Base-by-base conservation (phyloP, 2,888 invertebrate genomes). In the Acleris cristana region DNA sequence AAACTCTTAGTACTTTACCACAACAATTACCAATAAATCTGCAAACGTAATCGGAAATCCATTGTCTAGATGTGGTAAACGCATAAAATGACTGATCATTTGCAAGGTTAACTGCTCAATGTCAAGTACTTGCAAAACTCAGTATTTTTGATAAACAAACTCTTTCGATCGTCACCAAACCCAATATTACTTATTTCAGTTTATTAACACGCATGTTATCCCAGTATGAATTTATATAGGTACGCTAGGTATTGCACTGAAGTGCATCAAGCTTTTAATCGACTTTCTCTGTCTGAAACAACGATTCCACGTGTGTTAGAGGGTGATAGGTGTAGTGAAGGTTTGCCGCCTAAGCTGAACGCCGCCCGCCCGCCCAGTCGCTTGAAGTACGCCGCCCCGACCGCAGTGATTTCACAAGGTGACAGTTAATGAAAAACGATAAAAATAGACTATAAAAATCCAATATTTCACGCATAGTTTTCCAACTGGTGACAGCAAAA, bases 351-450 rank as follows among this genome's bases (percentile, higher is more conserved):
- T 78, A 81, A 82, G 80, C 80, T 78, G 69, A 72, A 73, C 79
- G 79, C 75, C 84, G 82, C 87, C 90, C 90, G 90, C 92, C 92
- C 91, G 90, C 91, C 92, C 91, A 92, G 91, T 92, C 79, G 81
- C 81, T 76, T 77, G 73, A 76, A 79, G 87, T 72, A 73, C 76
- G 80, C 83, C 82, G 88, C 83, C 82, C 85, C 80, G 86, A 71
- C 72, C 78, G 79, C 84, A 85, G 82, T 70, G 75, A 63, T 67
- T 67, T 58, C 57, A 63, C 67, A 53, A 58, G 62, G 57, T 58
- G 40, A 67, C 66, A 64, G 70, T 77, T 67, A 62, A 58, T 64
- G 65, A 19, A 71, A 61, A 52, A 51, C 67, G 49, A 67, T 63
- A 67, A 67, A 62, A 67, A 62, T 67, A 67, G 67, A 67, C 61